Evolutionary conservation across 2,797 vertebrate species (phyloP).

Genomic region (Lutjanus argentimaculatus): DNA sequence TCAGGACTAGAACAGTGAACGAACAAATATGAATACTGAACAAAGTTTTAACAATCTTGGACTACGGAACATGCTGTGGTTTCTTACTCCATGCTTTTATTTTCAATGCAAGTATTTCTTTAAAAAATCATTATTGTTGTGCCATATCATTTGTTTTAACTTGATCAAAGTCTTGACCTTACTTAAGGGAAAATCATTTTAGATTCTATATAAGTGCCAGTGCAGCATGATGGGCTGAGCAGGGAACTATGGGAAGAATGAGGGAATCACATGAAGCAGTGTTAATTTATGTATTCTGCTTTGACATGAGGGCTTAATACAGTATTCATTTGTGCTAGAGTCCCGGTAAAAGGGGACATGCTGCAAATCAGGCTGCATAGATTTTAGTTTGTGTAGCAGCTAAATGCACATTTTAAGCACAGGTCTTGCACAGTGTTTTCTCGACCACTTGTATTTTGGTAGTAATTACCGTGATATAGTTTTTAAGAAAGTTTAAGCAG

Average conservation of each 20-base stretch:
- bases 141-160: constrained; percentile 74
- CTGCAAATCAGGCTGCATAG: constrained; percentile 67
- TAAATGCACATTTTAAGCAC: constrained; percentile 80
- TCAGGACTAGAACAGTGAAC: constrained; percentile 82
- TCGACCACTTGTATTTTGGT: constrained; percentile 86
- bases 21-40: constrained; percentile 77
- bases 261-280: constrained; percentile 81
- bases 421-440: constrained; percentile 84
- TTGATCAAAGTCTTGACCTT: constrained; percentile 79
- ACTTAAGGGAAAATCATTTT: constrained; percentile 70
- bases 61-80: constrained; percentile 87
- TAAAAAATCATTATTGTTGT: constrained; percentile 67
- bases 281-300: constrained; percentile 79
- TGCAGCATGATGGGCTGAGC: constrained; percentile 63
- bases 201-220: constrained; percentile 71
- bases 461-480: constrained; percentile 81
- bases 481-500: constrained; percentile 40
- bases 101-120: constrained; percentile 84
- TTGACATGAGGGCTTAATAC: constrained; percentile 75
- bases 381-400: constrained; percentile 64
- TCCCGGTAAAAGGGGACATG: constrained; percentile 63
- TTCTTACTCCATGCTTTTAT: constrained; percentile 82
- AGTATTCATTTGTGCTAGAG: constrained; percentile 76
- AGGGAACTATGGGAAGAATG: constrained; percentile 77
- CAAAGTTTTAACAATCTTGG: constrained; percentile 73